Evolutionary conservation across 2,113 vertebrate genomes (phyloP), one percentile per base, ranked within the genome.

Genomic region (Myrmecophaga tridactyla): DNA sequence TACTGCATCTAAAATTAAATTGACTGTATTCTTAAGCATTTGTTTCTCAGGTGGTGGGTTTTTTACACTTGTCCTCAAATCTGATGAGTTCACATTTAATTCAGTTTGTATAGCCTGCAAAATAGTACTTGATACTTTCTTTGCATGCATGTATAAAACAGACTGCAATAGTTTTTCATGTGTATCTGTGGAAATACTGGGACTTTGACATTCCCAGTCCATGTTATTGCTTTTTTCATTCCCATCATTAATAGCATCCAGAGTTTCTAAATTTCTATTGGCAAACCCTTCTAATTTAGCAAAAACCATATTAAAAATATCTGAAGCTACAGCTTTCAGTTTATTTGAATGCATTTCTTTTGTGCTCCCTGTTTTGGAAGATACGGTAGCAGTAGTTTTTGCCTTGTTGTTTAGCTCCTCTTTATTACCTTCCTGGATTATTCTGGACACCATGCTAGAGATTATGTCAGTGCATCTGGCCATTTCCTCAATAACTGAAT

Each of bases 251-350:
- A 1, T 17, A 78, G 23, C 51, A 53, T 6, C 25, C 13, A 27
- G 18, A 82, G 58, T 77, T 81, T 89, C 89, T 72, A 97, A 69
- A 92, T 82, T 97, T 69, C 86, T 91, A 72, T 36, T 80, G 46
- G 94, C 96, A 72, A 98, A 95, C 4, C 62, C 31, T 96, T 97
- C 92, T 62, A 98, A 46, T 82, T 97, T 97, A 69, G 67, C 92
- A 86, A 97, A 97, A 87, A 98, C 97, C 34, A 21, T 75, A 53
- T 90, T 97, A 62, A 98, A 94, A 92, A 98, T 97, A 90, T 98
- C 97, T 34, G 92, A 88, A 78, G 97, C 94, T 39, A 94, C 0
- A 2, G 9, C 7, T 80, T 93, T 97, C 46, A 97, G 85, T 56
- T 95, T 70, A 77, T 69, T 84, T 94, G 65, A 31, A 27, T 80